phyloP scores from a whole-genome alignment of 2,797 vertebrate species.

The Eutrigla gurnardus region DNA sequence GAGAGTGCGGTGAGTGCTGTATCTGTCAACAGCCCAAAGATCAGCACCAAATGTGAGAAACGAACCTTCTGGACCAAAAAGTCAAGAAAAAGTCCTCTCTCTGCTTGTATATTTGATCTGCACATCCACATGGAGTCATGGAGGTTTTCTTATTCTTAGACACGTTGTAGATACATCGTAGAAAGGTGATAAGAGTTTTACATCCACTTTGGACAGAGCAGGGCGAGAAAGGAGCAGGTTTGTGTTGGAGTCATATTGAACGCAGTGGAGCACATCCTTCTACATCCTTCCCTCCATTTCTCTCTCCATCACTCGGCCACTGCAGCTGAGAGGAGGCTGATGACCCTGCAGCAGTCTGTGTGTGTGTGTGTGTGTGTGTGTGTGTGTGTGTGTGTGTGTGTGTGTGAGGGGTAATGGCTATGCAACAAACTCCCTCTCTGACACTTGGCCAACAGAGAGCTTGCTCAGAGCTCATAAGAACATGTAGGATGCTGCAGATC shows the following conservation, averaged over 20 bases:
- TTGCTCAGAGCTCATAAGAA: constrained; percentile 24
- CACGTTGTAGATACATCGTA: neutral
- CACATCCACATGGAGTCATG: neutral
- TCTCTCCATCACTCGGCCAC: constrained; percentile 4
- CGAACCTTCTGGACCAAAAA: neutral
- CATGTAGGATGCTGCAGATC: constrained; percentile 21
- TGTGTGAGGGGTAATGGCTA: constrained; percentile 27
- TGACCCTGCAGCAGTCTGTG: constrained; percentile 42
- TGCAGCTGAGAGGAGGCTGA: constrained; percentile 27
- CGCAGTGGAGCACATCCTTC: constrained; percentile 34
- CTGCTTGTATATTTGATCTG: neutral
- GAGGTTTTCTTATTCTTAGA: neutral
- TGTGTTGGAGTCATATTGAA: constrained; percentile 28
- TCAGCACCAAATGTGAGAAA: neutral
- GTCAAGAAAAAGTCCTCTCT: neutral
- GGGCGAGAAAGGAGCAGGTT: constrained; percentile 31
- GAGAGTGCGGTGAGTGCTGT: neutral
- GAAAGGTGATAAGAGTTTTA: constrained; percentile 25
- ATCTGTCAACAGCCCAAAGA: constrained; percentile 2
- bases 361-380: constrained; percentile 14
- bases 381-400: constrained; percentile 24
- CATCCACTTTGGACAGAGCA: constrained; percentile 10
- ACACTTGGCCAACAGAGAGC: constrained; percentile 39
- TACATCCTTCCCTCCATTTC: constrained; percentile 17
- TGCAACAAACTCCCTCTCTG: constrained; percentile 45